Base-by-base conservation (phyloP, 2,113 vertebrate species). In the Pionites leucogaster region DNA sequence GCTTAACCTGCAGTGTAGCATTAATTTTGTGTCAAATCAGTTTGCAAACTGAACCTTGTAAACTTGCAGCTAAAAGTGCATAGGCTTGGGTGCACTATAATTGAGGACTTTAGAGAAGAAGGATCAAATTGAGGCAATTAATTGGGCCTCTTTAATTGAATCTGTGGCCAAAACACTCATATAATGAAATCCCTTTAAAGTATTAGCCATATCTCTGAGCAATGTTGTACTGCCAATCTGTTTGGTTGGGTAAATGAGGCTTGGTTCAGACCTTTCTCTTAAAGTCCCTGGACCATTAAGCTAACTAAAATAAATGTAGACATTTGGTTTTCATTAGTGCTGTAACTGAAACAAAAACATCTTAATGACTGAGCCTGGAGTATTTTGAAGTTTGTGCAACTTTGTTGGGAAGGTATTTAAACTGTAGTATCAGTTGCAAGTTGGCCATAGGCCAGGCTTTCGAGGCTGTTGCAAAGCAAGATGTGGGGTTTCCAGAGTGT, bases 241-340 rank as follows among this genome's bases (percentile, higher is more conserved):
- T 92, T 96, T 92, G 75, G 79, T 92, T 96, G 84, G 88, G 65
- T 97, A 97, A 96, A 95, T 82, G 92, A 88, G 49, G 82, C n/a
- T 85, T 94, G 91, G 82, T 96, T 94, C 92, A 94, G 90, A 82
- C 82, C 78, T 96, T 95, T 84, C 71, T 93, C 94, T 97, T 74
- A 19, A 95, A 97, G 94, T 97, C 96, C 95, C 96, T 88, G 64
- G 95, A 96, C 93, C 92, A 92, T 97, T 97, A 98, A 91, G 85
- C 76, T 33, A 67, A 24, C 79, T 97, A 96, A 97, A 98, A 97
- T 95, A 97, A 95, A 97, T 97, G 84, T 86, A 82, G 90, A 90
- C 98, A 98, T 98, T 98, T 98, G 98, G 97, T 97, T 96, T 97
- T 98, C 97, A 97, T 98, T 98, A 98, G 94, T 64, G 81, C 87